A percentile compares a stretch with the other conserved stretches of the same genome.
These are phyloP conservation scores for Peromyscus eremicus DNA, from an alignment of 2,797 vertebrate genomes.

Conservation along the genomic window DNA sequence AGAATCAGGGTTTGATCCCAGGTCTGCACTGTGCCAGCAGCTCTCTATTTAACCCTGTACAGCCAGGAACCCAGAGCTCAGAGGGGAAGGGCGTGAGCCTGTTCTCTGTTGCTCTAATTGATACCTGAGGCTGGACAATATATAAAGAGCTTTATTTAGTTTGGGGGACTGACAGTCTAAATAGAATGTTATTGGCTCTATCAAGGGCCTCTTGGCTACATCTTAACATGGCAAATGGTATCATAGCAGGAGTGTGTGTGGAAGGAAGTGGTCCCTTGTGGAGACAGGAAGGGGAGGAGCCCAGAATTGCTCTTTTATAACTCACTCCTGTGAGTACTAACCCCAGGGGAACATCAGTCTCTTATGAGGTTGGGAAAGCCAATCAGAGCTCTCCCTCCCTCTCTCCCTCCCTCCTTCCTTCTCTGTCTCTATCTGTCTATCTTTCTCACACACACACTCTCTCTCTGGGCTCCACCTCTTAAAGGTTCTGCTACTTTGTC, in stretches of 20 bases:
- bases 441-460: too few relatives aligned
- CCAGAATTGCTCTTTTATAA: not conserved
- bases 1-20: not conserved
- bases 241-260: too few relatives aligned
- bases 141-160: not conserved
- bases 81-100: not conserved
- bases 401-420: not conserved
- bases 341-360: not conserved
- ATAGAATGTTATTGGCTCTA: not conserved
- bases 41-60: rapidly evolving
- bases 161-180: not conserved
- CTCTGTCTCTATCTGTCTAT: too few relatives aligned
- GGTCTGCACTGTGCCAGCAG: rapidly evolving
- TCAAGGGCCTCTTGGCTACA: too few relatives aligned
- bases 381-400: not conserved
- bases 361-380: not conserved
- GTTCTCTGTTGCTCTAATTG: not conserved
- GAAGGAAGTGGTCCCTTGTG: not conserved
- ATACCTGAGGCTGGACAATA: too few relatives aligned
- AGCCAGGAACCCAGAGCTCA: not conserved
- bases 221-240: not conserved
- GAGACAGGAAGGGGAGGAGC: not conserved
- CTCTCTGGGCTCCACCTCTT: not conserved
- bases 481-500: too few relatives aligned
- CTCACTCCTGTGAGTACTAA: not conserved